Conservation (phyloP, 2,113 vertebrate genomes). For the Macquaria ambigua region DNA sequence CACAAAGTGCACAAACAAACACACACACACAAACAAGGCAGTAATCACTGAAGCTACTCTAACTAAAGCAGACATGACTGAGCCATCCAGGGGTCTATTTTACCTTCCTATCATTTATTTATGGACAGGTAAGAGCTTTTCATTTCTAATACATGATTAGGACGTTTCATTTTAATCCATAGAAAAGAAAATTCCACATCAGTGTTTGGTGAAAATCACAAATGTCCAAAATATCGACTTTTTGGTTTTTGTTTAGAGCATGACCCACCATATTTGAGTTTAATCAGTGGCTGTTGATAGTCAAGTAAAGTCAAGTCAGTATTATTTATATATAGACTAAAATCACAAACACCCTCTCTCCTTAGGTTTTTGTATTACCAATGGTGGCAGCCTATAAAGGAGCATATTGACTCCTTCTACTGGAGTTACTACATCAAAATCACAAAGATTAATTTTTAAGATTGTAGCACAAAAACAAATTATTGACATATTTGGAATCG, state of each 20-base stretch:
- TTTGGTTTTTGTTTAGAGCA: not conserved
- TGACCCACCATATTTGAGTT: not conserved
- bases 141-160: not conserved
- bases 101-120: constrained; percentile 76
- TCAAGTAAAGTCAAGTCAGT: not conserved
- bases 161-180: not conserved
- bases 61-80: constrained; percentile 61
- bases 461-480: not conserved
- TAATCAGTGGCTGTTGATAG: not conserved
- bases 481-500: not conserved
- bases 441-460: not conserved
- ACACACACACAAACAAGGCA: not conserved
- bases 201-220: not conserved
- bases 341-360: not conserved
- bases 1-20: constrained; percentile 29
- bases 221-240: not conserved
- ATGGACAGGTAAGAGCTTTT: constrained; percentile 69
- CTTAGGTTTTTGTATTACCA: not conserved
- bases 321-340: not conserved
- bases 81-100: constrained; percentile 59
- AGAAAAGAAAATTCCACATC: not conserved
- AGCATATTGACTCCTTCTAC: not conserved
- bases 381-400: not conserved
- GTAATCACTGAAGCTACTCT: constrained; percentile 5
- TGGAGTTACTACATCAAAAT: not conserved